Conservation (phyloP, 2,113 vertebrate genomes). For the Morone saxatilis region DNA sequence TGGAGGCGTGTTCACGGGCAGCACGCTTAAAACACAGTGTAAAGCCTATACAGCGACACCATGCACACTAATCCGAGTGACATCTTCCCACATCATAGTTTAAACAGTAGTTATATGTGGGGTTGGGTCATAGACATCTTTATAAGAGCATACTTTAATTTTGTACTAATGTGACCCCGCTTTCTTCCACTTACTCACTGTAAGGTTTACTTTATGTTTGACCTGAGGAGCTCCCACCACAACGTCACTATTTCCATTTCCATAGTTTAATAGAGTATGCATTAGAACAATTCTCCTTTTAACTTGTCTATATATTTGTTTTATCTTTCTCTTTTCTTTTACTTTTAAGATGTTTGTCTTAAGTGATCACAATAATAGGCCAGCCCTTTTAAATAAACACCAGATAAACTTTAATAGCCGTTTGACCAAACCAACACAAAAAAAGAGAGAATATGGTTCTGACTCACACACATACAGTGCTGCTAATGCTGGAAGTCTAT, state of each 20-base stretch:
- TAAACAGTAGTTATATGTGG: not conserved
- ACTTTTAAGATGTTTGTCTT: not conserved
- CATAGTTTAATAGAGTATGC: no score
- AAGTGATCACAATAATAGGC: no score
- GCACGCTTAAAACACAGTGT: not conserved
- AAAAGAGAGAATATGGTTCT: not conserved
- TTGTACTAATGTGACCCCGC: not conserved
- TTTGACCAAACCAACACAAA: not conserved
- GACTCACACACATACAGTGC: not conserved
- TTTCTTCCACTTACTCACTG: no score
- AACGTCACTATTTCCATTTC: not conserved
- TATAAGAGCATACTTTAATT: not conserved
- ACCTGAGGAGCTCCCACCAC: not conserved
- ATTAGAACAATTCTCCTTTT: not conserved
- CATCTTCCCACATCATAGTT: not conserved
- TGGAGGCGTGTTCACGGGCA: constrained; percentile 61
- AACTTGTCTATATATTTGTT: not conserved
- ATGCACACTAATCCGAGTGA: not conserved
- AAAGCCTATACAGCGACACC: not conserved
- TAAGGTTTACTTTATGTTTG: not conserved
- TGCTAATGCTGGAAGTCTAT: not conserved
- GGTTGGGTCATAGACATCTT: not conserved
- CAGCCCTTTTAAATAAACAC: not conserved
- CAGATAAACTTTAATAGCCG: not conserved
- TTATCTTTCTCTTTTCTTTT: not conserved